Evolutionary conservation across 1,140 invertebrate genomes (phyloP).

Genomic region (Conus betulinus): DNA sequence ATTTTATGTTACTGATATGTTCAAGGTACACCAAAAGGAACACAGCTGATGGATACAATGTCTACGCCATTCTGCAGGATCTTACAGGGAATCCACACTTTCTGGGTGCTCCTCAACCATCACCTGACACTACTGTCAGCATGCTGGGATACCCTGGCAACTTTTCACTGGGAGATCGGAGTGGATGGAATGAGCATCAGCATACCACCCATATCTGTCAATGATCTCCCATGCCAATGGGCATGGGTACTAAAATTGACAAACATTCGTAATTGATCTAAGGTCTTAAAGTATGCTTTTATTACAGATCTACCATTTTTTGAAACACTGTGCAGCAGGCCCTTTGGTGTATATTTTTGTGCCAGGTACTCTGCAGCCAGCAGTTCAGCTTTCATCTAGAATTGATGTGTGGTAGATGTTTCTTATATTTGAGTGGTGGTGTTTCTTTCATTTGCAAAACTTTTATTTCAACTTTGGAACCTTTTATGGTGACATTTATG

Average conservation of each 20-base stretch:
- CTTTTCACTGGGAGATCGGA: background rate
- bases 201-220: slow-evolving; percentile 1
- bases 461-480: too few relatives aligned
- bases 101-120: slow-evolving; percentile 1
- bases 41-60: background rate
- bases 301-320: too few relatives aligned
- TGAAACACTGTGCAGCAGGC: too few relatives aligned
- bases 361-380: too few relatives aligned
- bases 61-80: background rate
- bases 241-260: slow-evolving; percentile 24
- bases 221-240: slow-evolving; percentile 17
- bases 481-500: too few relatives aligned
- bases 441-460: too few relatives aligned
- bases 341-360: too few relatives aligned
- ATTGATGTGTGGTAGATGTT: too few relatives aligned
- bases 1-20: background rate
- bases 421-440: too few relatives aligned
- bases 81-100: background rate
- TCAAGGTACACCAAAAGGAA: slow-evolving; percentile 16
- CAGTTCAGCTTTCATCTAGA: too few relatives aligned
- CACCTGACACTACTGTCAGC: background rate
- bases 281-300: too few relatives aligned
- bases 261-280: background rate
- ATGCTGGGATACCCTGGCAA: slow-evolving; percentile 25
- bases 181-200: background rate